Base-by-base conservation (phyloP, 2,888 invertebrate genomes). In the Eupithecia vulgata region DNA sequence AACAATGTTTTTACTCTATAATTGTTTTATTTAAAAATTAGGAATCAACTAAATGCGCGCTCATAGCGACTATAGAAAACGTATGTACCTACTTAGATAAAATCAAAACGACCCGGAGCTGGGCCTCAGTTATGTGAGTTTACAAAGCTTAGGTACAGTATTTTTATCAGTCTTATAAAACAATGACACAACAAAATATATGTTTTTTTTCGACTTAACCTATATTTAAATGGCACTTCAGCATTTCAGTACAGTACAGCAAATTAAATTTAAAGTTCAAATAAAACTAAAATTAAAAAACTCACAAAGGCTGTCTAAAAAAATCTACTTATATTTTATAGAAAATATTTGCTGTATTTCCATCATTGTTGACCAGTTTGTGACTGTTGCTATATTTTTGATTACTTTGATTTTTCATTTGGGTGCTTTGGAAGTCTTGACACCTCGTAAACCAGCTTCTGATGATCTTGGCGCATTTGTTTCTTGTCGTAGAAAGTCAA, bases 31-130 rank as follows among this genome's bases (percentile, higher is more conserved):
- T 45, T 45, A 45, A 17, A 45, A 45, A 45, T 45, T 45, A 45
- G 17, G 45, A 45, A 45, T 45, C 45, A 45, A 45, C 17, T 45
- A 45, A 45, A 45, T 45, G 45, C 45, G 45, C 17, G 45, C 45
- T 45, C 45, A 45, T n/a, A 45, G 45, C 45, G 45, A 45, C 68
- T 35, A 68, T 68, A 37, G 40, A 34, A 37, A 68, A 68, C 34
- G 35, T 68, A 35, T 57, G 59, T 52, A 68, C 25, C 68, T 21
- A 35, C 21, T 48, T 68, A 68, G 52, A 68, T 48, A 17, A 61
- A 30, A 61, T 30, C 52, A 68, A 45, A 45, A 45, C 45, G 45
- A 45, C 45, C 68, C 45, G 48, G 30, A 68, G 48, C 48, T 68
- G 52, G 68, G 37, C 68, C 37, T 64, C n/a, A 64, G 37, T 64